These are phyloP conservation scores for Babyrousa celebensis DNA, from an alignment of 2,797 vertebrate species.

Conservation along the genomic window DNA sequence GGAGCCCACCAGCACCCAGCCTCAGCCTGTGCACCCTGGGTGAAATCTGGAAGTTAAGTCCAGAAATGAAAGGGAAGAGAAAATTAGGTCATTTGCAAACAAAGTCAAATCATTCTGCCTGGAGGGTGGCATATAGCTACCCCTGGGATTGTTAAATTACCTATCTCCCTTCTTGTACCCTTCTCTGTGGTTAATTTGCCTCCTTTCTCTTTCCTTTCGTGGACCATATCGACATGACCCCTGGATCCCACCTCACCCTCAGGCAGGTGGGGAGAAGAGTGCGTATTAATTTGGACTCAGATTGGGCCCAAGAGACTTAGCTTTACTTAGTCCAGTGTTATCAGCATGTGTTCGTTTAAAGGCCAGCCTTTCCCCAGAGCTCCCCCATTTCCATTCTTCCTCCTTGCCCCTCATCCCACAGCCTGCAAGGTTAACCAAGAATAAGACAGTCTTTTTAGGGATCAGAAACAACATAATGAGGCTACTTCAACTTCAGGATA, in stretches of 20 bases:
- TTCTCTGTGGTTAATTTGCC: neutral
- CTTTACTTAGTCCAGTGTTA: neutral
- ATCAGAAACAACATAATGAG: conserved; percentile 29
- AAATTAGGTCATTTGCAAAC: neutral
- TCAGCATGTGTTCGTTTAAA: neutral
- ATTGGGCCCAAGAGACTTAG: neutral
- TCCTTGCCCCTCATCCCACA: neutral
- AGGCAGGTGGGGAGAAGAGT: neutral
- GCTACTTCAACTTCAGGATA: neutral
- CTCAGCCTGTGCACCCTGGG: neutral
- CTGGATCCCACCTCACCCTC: neutral
- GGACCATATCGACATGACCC: neutral
- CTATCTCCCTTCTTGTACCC: neutral
- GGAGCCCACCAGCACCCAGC: neutral
- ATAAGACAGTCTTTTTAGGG: conserved; percentile 23
- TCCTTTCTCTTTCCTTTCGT: neutral
- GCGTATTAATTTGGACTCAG: neutral
- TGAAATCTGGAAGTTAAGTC: neutral
- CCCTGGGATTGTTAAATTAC: neutral
- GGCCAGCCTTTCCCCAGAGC: neutral
- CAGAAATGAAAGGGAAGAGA: conserved; percentile 30
- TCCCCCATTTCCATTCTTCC: neutral
- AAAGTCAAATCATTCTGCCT: neutral
- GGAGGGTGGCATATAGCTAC: rapidly evolving
- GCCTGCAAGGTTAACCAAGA: neutral